Percentiles rank a stretch among this genome's conserved stretches.
Evolutionary conservation across 2,113 vertebrate species (phyloP).

Genomic region (rabbit (Oryctolagus cuniculus)): mOryCun1.1 NC_091438.1:54153001-54153500

Average conservation of each 20-base stretch:
- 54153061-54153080: constrained; percentile 77
- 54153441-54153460: not conserved
- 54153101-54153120: constrained; percentile 78
- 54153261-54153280: not conserved
- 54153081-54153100: constrained; percentile 81
- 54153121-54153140: constrained; percentile 82
- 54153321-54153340: not conserved
- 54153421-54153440: not conserved
- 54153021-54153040: constrained; percentile 38
- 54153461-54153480: not conserved
- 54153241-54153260: constrained; percentile 75
- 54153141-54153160: constrained; percentile 80
- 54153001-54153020: constrained; percentile 23
- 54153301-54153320: not conserved
- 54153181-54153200: constrained; percentile 81
- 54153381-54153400: not conserved
- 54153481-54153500: not conserved
- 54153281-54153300: not conserved
- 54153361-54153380: not conserved
- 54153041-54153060: constrained; percentile 82
- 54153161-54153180: constrained; percentile 73
- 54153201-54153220: constrained; percentile 76
- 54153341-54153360: not conserved
- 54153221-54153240: constrained; percentile 31
- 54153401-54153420: not conserved